Conservation (phyloP, 2,113 vertebrate species). For the Chloroceryle aenea region DNA sequence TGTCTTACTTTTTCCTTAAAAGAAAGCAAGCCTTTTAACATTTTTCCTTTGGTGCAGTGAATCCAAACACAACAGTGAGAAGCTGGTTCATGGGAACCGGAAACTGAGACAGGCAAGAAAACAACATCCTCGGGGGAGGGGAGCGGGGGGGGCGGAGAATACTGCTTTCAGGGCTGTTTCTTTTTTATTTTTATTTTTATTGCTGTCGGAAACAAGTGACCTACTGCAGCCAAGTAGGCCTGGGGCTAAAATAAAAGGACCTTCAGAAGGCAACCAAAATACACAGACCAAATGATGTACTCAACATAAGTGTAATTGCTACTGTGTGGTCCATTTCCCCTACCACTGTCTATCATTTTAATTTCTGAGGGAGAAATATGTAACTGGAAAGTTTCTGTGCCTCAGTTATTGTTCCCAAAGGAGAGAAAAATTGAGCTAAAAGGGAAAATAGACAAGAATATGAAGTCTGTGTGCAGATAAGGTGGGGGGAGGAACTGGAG, state of each 20-base stretch:
- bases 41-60: background rate
- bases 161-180: background rate
- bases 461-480: background rate
- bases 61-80: conserved; percentile 21
- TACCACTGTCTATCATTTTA: background rate
- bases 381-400: conserved; percentile 30
- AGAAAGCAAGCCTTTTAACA: background rate
- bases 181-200: conserved; percentile 47
- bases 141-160: background rate
- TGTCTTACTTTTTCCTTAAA: conserved; percentile 1
- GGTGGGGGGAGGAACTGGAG: background rate
- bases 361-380: conserved; percentile 32
- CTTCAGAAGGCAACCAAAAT: conserved; percentile 54
- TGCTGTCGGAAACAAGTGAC: conserved; percentile 62
- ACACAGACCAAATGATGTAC: conserved; percentile 33
- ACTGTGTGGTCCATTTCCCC: background rate
- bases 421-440: background rate
- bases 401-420: background rate
- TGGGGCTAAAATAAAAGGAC: conserved; percentile 56
- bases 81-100: conserved; percentile 64
- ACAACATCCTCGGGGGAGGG: conserved; percentile 9
- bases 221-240: conserved; percentile 49
- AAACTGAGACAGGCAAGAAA: conserved; percentile 39
- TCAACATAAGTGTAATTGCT: conserved; percentile 17
- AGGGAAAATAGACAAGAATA: background rate